Conservation (phyloP, 2,113 vertebrate genomes). For the Laticauda colubrina region DNA sequence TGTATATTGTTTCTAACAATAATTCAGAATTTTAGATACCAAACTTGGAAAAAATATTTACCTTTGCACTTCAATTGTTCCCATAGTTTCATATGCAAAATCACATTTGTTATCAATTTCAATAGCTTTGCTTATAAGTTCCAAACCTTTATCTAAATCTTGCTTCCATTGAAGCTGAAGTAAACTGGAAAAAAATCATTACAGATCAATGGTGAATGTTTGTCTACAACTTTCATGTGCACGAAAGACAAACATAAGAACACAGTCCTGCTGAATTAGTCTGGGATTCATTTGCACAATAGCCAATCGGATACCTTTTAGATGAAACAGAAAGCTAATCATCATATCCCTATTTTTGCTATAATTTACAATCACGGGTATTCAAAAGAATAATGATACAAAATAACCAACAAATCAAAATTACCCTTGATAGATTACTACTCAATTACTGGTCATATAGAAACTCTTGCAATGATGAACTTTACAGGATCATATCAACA, state of each 20-base stretch:
- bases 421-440: neutral
- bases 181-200: constrained; percentile 75
- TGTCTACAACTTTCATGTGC: neutral
- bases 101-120: constrained; percentile 99
- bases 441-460: neutral
- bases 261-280: neutral
- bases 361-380: neutral
- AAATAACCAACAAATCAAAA: neutral
- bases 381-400: neutral
- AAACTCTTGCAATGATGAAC: neutral
- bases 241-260: neutral
- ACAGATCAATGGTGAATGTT: constrained; percentile 14
- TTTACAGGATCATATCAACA: neutral
- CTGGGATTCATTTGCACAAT: neutral
- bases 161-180: constrained; percentile 99
- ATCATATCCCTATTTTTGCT: neutral
- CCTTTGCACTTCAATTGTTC: constrained; percentile 99
- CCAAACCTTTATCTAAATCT: constrained; percentile 92
- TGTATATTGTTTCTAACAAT: neutral
- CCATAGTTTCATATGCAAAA: constrained; percentile 99
- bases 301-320: neutral
- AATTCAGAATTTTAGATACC: constrained; percentile 8
- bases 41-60: constrained; percentile 57
- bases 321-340: neutral
- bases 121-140: constrained; percentile 98